Conservation (phyloP, 2,113 vertebrate genomes). For the Austrofundulus limnaeus region DNA sequence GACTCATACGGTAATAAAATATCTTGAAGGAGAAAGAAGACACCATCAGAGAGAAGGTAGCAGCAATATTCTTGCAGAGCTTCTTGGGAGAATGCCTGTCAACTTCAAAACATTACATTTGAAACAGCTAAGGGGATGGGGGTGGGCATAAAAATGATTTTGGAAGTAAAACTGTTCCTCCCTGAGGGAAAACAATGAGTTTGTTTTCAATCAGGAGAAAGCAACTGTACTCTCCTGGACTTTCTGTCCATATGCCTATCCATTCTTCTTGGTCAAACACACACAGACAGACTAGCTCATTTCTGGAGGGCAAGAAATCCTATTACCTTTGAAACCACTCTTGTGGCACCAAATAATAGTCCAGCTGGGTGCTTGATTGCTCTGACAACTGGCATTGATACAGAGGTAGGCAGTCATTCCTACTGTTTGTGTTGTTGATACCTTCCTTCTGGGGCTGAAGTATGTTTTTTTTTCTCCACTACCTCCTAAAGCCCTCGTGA, state of each 20-base stretch:
- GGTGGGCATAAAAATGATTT: conserved; percentile 20
- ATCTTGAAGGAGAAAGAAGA: neutral
- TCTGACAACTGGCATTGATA: conserved; percentile 62
- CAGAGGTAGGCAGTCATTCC: conserved; percentile 37
- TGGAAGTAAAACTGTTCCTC: conserved; percentile 43
- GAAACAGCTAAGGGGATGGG: conserved; percentile 11
- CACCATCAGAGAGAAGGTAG: neutral
- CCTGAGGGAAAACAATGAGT: conserved; percentile 54
- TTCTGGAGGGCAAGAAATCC: conserved; percentile 72
- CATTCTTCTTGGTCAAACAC: conserved; percentile 64
- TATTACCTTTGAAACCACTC: conserved; percentile 74
- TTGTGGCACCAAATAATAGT: conserved; percentile 71
- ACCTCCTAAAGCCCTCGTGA: conserved; percentile 14
- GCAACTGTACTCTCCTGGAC: conserved; percentile 43
- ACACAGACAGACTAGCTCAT: conserved; percentile 51
- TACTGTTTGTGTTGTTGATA: conserved; percentile 33
- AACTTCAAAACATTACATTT: conserved; percentile 4
- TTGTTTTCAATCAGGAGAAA: conserved; percentile 68
- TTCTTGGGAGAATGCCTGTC: conserved; percentile 7
- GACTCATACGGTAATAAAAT: neutral
- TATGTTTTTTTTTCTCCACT: neutral
- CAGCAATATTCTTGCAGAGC: neutral
- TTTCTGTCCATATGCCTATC: conserved; percentile 43
- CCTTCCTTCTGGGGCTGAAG: conserved; percentile 13
- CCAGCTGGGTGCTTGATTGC: conserved; percentile 72